Evolutionary conservation across 2,888 invertebrate species (phyloP).

Genomic region (Sceliomorpha sp.): DNA sequence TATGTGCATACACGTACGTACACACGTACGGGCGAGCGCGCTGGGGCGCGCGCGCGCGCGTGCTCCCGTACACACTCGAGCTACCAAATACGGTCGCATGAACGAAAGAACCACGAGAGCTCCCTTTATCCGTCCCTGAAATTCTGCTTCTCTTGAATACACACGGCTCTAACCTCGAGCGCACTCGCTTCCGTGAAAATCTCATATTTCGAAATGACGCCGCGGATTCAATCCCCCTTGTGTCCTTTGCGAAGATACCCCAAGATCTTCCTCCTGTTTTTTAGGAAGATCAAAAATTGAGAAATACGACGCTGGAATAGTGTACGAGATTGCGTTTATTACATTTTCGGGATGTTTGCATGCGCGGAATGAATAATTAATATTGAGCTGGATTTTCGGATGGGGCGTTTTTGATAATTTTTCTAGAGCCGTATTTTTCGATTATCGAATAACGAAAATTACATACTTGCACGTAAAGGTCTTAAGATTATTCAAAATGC

Average conservation of each 20-base stretch:
- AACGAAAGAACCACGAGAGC: conserved; percentile 53
- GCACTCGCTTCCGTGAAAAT: conserved; percentile 65
- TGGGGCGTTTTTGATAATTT: too few relatives aligned
- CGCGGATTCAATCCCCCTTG: conserved; percentile 67
- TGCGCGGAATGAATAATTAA: neutral
- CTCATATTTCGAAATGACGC: conserved; percentile 76
- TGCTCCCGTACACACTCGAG: conserved; percentile 17
- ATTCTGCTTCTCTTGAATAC: conserved; percentile 60
- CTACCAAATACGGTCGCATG: conserved; percentile 43
- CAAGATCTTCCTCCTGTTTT: conserved; percentile 28
- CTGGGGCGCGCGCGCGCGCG: conserved; percentile 9
- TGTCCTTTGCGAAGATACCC: conserved; percentile 49
- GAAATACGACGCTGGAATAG: conserved; percentile 35
- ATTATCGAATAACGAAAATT: too few relatives aligned
- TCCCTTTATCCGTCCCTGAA: conserved; percentile 62
- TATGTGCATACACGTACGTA: conserved; percentile 2
- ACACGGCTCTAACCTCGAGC: conserved; percentile 56
- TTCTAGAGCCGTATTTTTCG: too few relatives aligned
- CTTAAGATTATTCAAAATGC: too few relatives aligned
- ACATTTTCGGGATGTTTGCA: too few relatives aligned
- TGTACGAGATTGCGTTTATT: conserved; percentile 9
- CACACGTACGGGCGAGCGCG: too few relatives aligned
- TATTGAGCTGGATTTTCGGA: too few relatives aligned
- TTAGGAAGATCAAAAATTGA: conserved; percentile 21
- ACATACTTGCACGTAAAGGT: too few relatives aligned